Base-by-base conservation (phyloP, 2,888 invertebrate species). In the Polyommatus icarus region DNA sequence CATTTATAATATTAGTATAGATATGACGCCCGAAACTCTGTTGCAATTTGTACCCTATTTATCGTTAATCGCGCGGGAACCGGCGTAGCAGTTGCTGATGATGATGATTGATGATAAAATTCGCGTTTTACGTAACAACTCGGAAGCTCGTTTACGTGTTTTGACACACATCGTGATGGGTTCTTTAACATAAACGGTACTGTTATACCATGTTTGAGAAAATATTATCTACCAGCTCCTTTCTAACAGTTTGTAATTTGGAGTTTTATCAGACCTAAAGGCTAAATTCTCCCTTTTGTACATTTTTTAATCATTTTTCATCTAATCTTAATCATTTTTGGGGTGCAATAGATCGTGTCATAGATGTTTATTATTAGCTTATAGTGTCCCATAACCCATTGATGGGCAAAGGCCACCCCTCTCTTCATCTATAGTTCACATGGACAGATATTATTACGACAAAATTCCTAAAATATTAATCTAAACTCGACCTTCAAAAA, bases 91-190 rank as follows among this genome's bases (percentile, higher is more conserved):
- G 54, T 54, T 54, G 54, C 54, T 54, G 18, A 54, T 54, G 1
- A 29, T 67, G 8, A 3, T 12, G 1, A 24, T 1, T 24, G 4
- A 10, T 40, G 6, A 67, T 29, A 67, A 32, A 32, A 29, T 71
- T 24, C n/a, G 71, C 12, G 29, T 71, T 71, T 71, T 36, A 36
- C 36, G 36, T 71, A 36, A 36, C 71, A n/a, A 71, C 1, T 71
- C 29, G 36, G 71, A 36, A 36, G 71, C 36, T n/a, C 18, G 29
- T 71, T 36, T 32, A 32, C 24, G 32, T 29, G 32, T 71, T 71
- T 71, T 36, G 71, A 36, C 71, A 71, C 71, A 71, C 71, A 71
- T 71, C 1, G 18, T 18, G 71, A 71, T 71, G 71, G 71, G 71
- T 7, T 29, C 71, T 36, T 71, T 18, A 71, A 36, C 71, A 32